Base-by-base conservation (phyloP, 2,888 invertebrate genomes). In the Amorpha juglandis region DNA sequence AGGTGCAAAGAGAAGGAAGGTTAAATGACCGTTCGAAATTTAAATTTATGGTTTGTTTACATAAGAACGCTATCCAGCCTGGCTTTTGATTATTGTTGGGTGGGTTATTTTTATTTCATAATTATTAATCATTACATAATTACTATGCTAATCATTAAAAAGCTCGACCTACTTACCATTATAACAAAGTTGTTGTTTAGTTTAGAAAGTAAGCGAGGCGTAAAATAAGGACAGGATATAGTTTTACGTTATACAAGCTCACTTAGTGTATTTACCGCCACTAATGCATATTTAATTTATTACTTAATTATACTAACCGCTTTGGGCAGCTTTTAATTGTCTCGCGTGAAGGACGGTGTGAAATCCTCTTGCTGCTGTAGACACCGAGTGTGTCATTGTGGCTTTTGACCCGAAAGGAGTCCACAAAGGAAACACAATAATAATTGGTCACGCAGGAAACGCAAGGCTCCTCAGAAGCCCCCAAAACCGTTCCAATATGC, bases 141-240 rank as follows among this genome's bases (percentile, higher is more conserved):
- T 50, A 50, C 9, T 50, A 50, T 50, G 50, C 9, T 50, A 19
- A 50, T 50, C n/a, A 50, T 50, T 50, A 50, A 50, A 48, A 50
- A 50, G 50, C 50, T 50, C 50, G 50, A 50, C 50, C 50, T 50
- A 50, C 50, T 50, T 50, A 8, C 16, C 19, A 19, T 6, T 50
- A 19, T 19, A 21, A 50, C 19, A 50, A 50, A 50, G 50, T 50
- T 50, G 2, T 50, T 19, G 50, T 50, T 19, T 19, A 19, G 19
- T 50, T 50, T 50, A 50, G 50, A 50, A 50, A 50, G 19, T 50
- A 50, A 50, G 50, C 19, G 50, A 50, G 19, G 19, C 19, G 50
- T 21, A 19, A 50, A 50, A 50, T 50, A 45, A 45, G 50, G 50
- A 50, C 50, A 50, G 19, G 50, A 50, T 50, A 19, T 21, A 19